Percentiles rank a stretch among this genome's conserved stretches.
Conservation (phyloP, 2,113 vertebrate genomes). For the Terrapene triunguis region DNA sequence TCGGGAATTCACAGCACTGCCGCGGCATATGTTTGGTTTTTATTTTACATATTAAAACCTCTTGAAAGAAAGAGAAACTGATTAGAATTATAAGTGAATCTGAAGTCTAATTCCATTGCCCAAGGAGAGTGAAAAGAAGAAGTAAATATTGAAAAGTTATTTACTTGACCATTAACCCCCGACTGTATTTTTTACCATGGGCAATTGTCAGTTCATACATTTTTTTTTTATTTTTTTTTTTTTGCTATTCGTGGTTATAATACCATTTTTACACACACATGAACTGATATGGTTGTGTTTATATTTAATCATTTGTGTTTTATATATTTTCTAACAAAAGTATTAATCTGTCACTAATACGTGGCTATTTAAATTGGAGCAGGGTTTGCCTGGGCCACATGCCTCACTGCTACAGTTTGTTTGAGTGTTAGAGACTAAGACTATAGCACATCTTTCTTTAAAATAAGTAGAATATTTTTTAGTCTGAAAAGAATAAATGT, state of each 20-base stretch:
- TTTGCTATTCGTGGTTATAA: neutral
- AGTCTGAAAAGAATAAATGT: neutral
- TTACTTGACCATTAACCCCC: neutral
- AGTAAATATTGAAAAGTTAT: neutral
- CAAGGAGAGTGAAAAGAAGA: neutral
- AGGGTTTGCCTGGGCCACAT: neutral
- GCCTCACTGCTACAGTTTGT: neutral
- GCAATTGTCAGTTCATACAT: neutral
- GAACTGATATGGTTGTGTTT: neutral
- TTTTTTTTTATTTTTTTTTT: neutral
- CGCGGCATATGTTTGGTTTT: neutral
- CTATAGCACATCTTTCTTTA: neutral
- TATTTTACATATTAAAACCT: neutral
- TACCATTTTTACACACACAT: neutral
- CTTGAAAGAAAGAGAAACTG: neutral
- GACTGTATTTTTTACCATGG: neutral
- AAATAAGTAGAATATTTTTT: neutral
- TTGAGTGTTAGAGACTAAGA: neutral
- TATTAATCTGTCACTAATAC: neutral
- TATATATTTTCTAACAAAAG: neutral
- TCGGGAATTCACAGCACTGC: no score
- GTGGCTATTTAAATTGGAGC: neutral
- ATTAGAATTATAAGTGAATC: neutral
- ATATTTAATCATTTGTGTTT: neutral
- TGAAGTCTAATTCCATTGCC: no score